Evolutionary conservation across 2,797 vertebrate species (phyloP).

Genomic region (Peromyscus aztecus): DNA sequence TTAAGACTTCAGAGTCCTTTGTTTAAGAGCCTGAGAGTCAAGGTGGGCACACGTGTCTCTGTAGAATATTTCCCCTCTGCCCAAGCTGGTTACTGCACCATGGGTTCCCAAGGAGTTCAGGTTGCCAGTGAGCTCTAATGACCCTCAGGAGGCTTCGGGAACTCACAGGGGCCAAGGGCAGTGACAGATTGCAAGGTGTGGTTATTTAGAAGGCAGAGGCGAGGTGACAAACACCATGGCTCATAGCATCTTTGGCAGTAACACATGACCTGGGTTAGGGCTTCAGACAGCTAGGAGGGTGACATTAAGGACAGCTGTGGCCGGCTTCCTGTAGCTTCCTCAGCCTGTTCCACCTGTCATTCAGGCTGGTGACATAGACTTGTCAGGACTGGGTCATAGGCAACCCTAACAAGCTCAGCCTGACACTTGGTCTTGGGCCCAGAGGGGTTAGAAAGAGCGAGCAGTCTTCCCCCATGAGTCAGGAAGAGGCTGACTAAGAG

Average conservation of each 20-base stretch:
- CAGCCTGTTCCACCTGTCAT: constrained; percentile 61
- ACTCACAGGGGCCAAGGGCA: neutral
- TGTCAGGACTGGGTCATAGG: constrained; percentile 26
- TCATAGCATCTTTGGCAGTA: neutral
- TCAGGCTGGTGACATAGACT: constrained; percentile 47
- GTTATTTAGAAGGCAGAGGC: constrained; percentile 20
- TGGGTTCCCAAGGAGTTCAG: neutral
- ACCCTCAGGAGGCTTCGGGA: neutral
- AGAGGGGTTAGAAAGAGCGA: neutral
- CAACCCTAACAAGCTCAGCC: neutral
- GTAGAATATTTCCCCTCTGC: neutral
- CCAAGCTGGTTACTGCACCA: too few relatives aligned
- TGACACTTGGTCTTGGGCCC: neutral
- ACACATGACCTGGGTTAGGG: neutral
- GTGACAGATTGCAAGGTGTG: neutral
- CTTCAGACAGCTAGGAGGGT: neutral
- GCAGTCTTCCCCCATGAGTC: neutral
- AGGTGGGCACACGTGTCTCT: neutral
- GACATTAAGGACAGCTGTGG: neutral
- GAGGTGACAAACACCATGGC: neutral
- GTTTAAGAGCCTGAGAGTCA: neutral
- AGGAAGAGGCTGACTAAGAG: neutral
- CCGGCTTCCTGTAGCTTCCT: neutral
- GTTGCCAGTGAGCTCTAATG: neutral
- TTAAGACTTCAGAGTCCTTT: neutral